Conservation (phyloP, 1,140 invertebrate genomes). For the Batillaria attramentaria region DNA sequence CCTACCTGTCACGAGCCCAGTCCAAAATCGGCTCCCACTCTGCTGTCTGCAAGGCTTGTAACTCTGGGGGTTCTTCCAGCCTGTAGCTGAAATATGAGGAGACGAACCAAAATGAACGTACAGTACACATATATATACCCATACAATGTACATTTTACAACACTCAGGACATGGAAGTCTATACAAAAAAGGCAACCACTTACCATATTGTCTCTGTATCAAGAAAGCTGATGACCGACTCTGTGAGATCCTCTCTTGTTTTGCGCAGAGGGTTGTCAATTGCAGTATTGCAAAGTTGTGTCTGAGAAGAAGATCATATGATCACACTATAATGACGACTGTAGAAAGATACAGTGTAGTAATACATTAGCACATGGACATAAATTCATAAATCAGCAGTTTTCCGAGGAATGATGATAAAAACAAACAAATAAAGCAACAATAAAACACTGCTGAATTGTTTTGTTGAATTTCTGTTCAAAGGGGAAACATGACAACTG, state of each 20-base stretch:
- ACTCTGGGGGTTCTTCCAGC: conserved; percentile 64
- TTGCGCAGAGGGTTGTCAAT: conserved; percentile 91
- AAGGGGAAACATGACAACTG: no score
- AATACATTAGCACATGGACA: not conserved
- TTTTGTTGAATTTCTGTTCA: no score
- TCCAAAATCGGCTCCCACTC: conserved; percentile 91
- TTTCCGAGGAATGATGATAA: not conserved
- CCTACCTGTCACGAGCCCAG: conserved; percentile 82
- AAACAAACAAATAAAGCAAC: not conserved
- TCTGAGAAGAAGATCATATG: conserved; percentile 75
- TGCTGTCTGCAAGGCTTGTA: conserved; percentile 82
- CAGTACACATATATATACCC: not conserved
- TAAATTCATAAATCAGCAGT: not conserved
- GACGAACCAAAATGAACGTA: not conserved
- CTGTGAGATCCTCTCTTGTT: conserved; percentile 81
- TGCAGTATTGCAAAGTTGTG: conserved; percentile 89
- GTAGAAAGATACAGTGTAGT: not conserved
- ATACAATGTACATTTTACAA: not conserved
- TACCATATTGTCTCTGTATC: conserved; percentile 87
- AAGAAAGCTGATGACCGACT: conserved; percentile 86
- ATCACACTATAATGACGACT: not conserved
- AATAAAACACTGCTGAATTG: no score
- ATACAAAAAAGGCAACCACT: conserved; percentile 14
- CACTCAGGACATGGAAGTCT: no score
- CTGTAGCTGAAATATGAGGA: conserved; percentile 58